Percentiles rank a stretch among this genome's conserved stretches.
Evolutionary conservation across 2,113 vertebrate species (phyloP).

Genomic region (Daphoenositta chrysoptera): DNA sequence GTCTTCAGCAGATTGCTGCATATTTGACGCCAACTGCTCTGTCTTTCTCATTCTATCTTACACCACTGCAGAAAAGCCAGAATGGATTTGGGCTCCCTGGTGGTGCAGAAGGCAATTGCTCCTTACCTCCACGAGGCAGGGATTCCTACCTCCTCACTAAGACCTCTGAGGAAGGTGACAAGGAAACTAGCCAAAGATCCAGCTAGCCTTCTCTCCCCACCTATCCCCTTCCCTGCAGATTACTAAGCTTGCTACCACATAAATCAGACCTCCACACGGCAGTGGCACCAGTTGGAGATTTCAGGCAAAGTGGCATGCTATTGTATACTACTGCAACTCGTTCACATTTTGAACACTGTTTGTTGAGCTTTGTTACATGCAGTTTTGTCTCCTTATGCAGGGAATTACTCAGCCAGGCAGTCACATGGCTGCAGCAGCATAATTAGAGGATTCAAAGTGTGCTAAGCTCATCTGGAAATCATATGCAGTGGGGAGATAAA

Average conservation of each 20-base stretch:
- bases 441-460: constrained; percentile 63
- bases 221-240: not conserved
- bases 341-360: constrained; percentile 7
- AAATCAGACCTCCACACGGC: not conserved
- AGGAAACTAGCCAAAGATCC: constrained; percentile 5
- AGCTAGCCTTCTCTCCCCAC: not conserved
- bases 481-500: not conserved
- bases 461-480: constrained; percentile 9
- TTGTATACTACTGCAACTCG: not conserved
- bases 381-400: constrained; percentile 70
- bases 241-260: not conserved
- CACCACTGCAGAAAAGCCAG: not conserved
- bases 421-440: constrained; percentile 57
- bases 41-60: not conserved
- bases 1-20: not conserved
- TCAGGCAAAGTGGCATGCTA: not conserved
- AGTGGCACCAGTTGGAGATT: not conserved
- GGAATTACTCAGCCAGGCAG: constrained; percentile 62
- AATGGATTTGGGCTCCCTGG: not conserved
- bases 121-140: constrained; percentile 16
- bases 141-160: not conserved
- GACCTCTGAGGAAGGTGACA: not conserved
- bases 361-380: constrained; percentile 65
- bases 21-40: not conserved
- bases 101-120: not conserved